These are phyloP conservation scores for Hedya salicella DNA, from an alignment of 2,888 invertebrate genomes.

Conservation along the genomic window DNA sequence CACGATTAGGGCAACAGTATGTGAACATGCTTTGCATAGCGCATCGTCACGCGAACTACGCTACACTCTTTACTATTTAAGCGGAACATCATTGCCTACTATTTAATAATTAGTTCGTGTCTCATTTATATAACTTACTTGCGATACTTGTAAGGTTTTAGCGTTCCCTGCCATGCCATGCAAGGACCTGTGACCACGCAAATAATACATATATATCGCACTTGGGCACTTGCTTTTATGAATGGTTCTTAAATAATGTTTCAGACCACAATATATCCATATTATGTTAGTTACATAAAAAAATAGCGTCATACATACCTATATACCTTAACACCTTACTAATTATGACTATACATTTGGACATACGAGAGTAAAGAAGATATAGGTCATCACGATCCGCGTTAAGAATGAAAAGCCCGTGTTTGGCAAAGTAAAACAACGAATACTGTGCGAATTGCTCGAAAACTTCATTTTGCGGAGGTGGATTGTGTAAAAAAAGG, in stretches of 20 bases:
- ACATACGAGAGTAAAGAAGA: too few species aligned
- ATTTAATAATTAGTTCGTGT: slow-evolving; percentile 16
- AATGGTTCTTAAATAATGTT: slow-evolving; percentile 1
- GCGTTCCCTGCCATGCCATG: not conserved
- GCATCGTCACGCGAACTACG: slow-evolving; percentile 33
- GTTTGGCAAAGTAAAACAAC: too few species aligned
- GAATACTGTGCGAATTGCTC: too few species aligned
- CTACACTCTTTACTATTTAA: slow-evolving; percentile 23
- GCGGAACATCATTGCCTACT: slow-evolving; percentile 25
- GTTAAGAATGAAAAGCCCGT: too few species aligned
- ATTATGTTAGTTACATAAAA: too few species aligned
- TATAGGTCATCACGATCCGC: too few species aligned
- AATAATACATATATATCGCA: not conserved
- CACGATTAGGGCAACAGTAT: slow-evolving; percentile 32
- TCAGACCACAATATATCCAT: too few species aligned
- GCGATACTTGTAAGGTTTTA: not conserved
- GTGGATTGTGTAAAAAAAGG: too few species aligned
- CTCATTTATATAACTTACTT: slow-evolving; percentile 2
- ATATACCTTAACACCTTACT: too few species aligned
- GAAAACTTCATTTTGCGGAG: too few species aligned
- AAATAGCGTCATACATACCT: too few species aligned
- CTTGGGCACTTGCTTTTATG: not conserved
- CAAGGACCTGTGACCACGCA: not conserved
- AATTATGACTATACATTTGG: too few species aligned
- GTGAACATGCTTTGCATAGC: slow-evolving; percentile 38